phyloP scores from a whole-genome alignment of 2,888 invertebrate genomes.

The Augiades crinisus region DNA sequence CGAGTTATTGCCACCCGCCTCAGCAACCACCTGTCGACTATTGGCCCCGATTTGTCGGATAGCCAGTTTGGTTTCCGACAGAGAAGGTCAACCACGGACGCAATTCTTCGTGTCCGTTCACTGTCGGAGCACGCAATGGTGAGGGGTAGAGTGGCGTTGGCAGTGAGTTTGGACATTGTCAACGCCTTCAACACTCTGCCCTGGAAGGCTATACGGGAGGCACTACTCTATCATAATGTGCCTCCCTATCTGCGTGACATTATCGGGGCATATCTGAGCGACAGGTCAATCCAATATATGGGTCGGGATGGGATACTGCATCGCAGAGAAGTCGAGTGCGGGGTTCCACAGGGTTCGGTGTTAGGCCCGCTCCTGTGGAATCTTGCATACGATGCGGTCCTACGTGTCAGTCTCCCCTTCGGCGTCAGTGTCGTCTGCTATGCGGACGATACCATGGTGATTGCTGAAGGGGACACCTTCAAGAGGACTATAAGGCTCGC shows the following conservation, averaged over 20 bases:
- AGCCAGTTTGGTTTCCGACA: neutral
- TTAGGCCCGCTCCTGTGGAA: slow-evolving; percentile 34
- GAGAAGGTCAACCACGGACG: neutral
- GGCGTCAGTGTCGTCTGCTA: slow-evolving; percentile 24
- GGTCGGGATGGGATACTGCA: neutral
- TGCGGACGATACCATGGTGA: slow-evolving; percentile 30
- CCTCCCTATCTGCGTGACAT: slow-evolving; percentile 29
- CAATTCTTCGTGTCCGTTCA: neutral
- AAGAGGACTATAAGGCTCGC: slow-evolving; percentile 16
- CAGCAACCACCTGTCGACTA: slow-evolving; percentile 7
- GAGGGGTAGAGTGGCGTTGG: slow-evolving; percentile 24
- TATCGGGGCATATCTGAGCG: slow-evolving; percentile 20
- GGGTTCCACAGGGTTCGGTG: slow-evolving; percentile 28
- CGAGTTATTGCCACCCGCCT: slow-evolving; percentile 27
- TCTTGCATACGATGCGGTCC: slow-evolving; percentile 31
- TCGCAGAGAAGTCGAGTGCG: neutral
- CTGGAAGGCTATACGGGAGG: slow-evolving; percentile 31
- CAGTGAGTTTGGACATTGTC: slow-evolving; percentile 33
- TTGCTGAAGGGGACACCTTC: slow-evolving; percentile 8
- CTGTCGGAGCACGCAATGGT: neutral
- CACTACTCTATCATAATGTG: slow-evolving; percentile 31
- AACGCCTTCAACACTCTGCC: slow-evolving; percentile 38
- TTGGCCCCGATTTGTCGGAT: slow-evolving; percentile 19
- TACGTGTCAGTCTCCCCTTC: neutral
- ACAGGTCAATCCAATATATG: slow-evolving; percentile 10